Evolutionary conservation across 1,140 invertebrate genomes (phyloP), one percentile per base, ranked within the genome.

Genomic region (Zaprionus davidi): DNA sequence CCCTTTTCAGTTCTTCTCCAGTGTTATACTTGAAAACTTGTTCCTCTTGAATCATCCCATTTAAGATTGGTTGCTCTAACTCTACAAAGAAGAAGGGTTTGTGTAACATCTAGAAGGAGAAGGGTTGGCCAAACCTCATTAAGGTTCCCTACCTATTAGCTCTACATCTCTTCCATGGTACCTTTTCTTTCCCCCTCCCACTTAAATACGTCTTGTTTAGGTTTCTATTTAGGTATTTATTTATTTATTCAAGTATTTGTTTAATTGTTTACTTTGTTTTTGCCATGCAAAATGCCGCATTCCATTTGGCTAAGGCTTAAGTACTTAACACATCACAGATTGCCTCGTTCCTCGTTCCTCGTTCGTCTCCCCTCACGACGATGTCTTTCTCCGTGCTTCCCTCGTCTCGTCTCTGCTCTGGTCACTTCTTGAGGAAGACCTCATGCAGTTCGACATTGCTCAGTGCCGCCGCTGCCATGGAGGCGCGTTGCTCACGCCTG

Each of bases 261-360:
- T 60, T 44, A 80, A 46, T 66, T 73, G 26, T 36, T 79, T 22
- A n/a, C 59, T 31, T 41, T 77, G 59, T 82, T 53, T 76, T 78
- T 58, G 67, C 67, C 72, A 71, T 53, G 17, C 36, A 63, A 70
- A 70, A 62, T 76, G 82, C 79, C 82, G 76, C 65, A 71, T 75
- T 81, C 68, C 64, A 70, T 71, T 81, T 67, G 79, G 62, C 84
- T 70, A 76, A 83, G 85, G 84, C 81, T 17, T 81, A 88, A 84
- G 84, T 88, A 88, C 83, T 76, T 84, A 69, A 79, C 66, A 90
- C 84, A 88, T 88, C 84, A 88, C 84, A 88, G 84, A 84, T 90
- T 81, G 81, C 73, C 90, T 79, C 31, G 31, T 34, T 17, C 71
- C 90, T 79, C 31, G 31, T 34, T 17, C 41, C 41, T 44, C 38